These are phyloP conservation scores for Prinia subflava DNA, from an alignment of 2,113 vertebrate genomes.

Conservation along the genomic window DNA sequence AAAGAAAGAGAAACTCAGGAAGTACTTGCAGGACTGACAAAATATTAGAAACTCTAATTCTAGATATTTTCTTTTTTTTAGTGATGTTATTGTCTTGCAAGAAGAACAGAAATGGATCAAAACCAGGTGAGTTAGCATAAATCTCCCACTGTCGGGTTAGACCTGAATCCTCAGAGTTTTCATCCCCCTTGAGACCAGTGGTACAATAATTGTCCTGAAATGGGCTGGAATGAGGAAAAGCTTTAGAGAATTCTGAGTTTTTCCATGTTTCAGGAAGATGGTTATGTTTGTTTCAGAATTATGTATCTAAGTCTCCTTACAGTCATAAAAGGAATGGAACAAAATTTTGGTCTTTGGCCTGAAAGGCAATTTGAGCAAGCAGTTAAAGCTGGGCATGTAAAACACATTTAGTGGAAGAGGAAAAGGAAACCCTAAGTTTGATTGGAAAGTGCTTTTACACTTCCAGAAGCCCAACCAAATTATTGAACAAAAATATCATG, in stretches of 20 bases:
- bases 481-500: not conserved
- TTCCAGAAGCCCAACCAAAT: not conserved
- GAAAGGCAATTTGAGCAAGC: not conserved
- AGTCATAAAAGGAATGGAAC: not conserved
- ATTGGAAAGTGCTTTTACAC: not conserved
- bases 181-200: rapidly evolving
- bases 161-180: not conserved
- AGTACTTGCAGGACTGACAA: not conserved
- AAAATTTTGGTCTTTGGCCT: not conserved
- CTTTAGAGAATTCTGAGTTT: not conserved
- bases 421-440: not conserved
- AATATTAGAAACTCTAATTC: not conserved
- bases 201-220: not conserved
- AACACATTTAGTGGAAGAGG: not conserved
- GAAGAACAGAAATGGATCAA: not conserved
- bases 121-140: not conserved
- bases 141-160: not conserved
- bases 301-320: not conserved
- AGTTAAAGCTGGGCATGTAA: not conserved
- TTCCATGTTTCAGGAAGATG: not conserved
- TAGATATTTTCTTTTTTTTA: not conserved
- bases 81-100: not conserved
- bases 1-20: not conserved
- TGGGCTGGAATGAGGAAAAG: not conserved
- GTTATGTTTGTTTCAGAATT: not conserved